Evolutionary conservation across 2,888 invertebrate species (phyloP).

Genomic region (Sphaerophoria rueppellii): DNA sequence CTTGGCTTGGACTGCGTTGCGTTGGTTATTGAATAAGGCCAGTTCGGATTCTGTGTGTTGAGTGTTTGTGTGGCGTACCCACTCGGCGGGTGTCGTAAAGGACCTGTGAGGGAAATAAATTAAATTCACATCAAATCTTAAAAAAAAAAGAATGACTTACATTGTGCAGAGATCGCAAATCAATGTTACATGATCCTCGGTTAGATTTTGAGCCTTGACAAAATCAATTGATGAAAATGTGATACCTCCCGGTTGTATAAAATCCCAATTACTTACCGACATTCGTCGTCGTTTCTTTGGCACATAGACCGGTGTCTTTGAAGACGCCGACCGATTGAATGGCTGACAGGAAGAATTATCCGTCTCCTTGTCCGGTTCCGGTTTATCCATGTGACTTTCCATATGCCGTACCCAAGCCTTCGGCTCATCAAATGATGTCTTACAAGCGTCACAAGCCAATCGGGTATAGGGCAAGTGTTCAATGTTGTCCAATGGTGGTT

Average conservation of each 20-base stretch:
- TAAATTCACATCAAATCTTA: neutral
- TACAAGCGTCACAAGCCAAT: constrained; percentile 91
- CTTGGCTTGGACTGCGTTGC: constrained; percentile 45
- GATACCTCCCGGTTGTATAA: neutral
- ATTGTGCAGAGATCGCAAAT: constrained; percentile 64
- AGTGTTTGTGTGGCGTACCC: constrained; percentile 93
- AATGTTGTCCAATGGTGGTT: constrained; percentile 79
- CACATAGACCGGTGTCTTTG: constrained; percentile 76
- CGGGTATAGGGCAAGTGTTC: constrained; percentile 86
- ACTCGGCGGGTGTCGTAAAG: constrained; percentile 91
- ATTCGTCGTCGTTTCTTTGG: constrained; percentile 83
- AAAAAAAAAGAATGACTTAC: constrained; percentile 20
- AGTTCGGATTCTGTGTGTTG: constrained; percentile 91
- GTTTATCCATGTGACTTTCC: constrained; percentile 88
- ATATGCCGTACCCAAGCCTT: constrained; percentile 93
- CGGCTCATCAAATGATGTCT: constrained; percentile 91
- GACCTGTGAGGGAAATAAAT: constrained; percentile 76
- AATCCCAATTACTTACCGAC: constrained; percentile 81
- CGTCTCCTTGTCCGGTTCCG: constrained; percentile 79
- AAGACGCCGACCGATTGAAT: constrained; percentile 62
- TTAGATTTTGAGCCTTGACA: constrained; percentile 33
- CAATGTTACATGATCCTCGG: constrained; percentile 54
- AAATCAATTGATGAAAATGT: neutral
- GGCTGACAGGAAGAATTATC: constrained; percentile 38
- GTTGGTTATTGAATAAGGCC: constrained; percentile 84